Percentiles rank a stretch among this genome's conserved stretches.
Evolutionary conservation across 64 coral and sea anemone genomes (phyloP).

Genomic region (Acropora tenuis): DNA sequence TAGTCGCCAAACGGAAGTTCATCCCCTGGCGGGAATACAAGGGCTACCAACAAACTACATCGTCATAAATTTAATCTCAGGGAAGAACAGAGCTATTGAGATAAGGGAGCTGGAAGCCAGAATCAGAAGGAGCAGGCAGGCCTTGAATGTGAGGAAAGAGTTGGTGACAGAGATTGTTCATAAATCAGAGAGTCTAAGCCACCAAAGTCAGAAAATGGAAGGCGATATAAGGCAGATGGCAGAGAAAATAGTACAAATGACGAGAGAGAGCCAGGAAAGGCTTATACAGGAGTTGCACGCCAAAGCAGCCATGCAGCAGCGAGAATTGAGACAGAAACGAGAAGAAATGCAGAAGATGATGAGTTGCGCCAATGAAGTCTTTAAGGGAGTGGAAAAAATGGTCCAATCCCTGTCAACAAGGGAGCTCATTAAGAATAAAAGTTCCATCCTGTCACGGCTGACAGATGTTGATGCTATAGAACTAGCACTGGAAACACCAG

Average conservation of each 20-base stretch:
- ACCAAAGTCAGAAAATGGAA: slow-evolving; percentile 56
- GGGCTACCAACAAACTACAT: slow-evolving; percentile 53
- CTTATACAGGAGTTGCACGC: slow-evolving; percentile 48
- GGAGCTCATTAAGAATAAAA: slow-evolving; percentile 41
- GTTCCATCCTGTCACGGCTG: slow-evolving; percentile 28
- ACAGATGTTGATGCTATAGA: slow-evolving; percentile 45
- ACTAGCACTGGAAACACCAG: slow-evolving; percentile 24
- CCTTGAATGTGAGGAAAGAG: slow-evolving; percentile 18
- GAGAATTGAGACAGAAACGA: slow-evolving; percentile 34
- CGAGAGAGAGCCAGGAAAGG: slow-evolving; percentile 35
- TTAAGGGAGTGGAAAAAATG: slow-evolving; percentile 3
- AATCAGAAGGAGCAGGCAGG: slow-evolving; percentile 28
- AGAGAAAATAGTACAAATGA: slow-evolving; percentile 45
- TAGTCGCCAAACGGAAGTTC: slow-evolving; percentile 38
- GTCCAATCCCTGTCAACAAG: slow-evolving; percentile 23
- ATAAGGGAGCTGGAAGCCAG: slow-evolving; percentile 42
- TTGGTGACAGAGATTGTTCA: slow-evolving; percentile 6
- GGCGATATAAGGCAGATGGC: slow-evolving; percentile 37
- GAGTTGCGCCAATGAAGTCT: not conserved
- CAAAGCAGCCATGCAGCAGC: slow-evolving; percentile 16
- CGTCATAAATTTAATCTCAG: slow-evolving; percentile 13
- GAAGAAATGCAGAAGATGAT: slow-evolving; percentile 24
- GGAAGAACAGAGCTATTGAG: slow-evolving; percentile 17
- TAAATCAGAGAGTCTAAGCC: slow-evolving; percentile 3
- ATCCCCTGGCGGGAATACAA: slow-evolving; percentile 41